phyloP scores from a whole-genome alignment of 1,140 invertebrate species.

The Batillaria attramentaria region DNA sequence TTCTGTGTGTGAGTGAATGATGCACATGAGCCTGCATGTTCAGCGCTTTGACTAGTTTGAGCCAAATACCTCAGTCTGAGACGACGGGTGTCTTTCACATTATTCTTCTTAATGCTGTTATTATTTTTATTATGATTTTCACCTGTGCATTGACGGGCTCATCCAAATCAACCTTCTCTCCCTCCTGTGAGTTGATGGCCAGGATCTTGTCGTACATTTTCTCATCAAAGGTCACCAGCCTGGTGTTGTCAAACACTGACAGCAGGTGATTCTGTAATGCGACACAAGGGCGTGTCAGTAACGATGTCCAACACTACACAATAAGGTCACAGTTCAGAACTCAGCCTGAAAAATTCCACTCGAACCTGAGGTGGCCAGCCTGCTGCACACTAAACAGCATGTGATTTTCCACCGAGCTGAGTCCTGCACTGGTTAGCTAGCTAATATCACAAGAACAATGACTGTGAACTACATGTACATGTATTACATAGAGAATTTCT shows the following conservation, averaged over 20 bases:
- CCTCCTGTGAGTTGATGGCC: conserved; percentile 93
- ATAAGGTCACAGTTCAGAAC: conserved; percentile 16
- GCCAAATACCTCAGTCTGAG: too few relatives aligned
- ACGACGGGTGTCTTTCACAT: neutral
- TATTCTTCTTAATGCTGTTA: too few relatives aligned
- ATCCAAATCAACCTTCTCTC: conserved; percentile 90
- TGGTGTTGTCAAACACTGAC: conserved; percentile 97
- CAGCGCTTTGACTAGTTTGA: too few relatives aligned
- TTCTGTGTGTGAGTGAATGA: neutral
- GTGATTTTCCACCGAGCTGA: too few relatives aligned
- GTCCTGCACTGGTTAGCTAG: too few relatives aligned
- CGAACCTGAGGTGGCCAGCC: neutral
- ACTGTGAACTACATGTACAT: too few relatives aligned
- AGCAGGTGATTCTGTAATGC: conserved; percentile 86
- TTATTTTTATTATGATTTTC: neutral
- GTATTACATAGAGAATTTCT: too few relatives aligned
- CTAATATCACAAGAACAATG: too few relatives aligned
- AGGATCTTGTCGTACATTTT: conserved; percentile 97
- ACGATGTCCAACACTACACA: neutral
- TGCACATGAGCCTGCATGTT: too few relatives aligned
- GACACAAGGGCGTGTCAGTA: conserved; percentile 15
- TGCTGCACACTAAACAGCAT: too few relatives aligned
- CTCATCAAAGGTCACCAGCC: conserved; percentile 94
- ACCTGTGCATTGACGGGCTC: conserved; percentile 85
- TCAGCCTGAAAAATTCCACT: too few relatives aligned